Conservation (phyloP, 2,797 vertebrate species). For the Acrossocheilus wenchowensis region DNA sequence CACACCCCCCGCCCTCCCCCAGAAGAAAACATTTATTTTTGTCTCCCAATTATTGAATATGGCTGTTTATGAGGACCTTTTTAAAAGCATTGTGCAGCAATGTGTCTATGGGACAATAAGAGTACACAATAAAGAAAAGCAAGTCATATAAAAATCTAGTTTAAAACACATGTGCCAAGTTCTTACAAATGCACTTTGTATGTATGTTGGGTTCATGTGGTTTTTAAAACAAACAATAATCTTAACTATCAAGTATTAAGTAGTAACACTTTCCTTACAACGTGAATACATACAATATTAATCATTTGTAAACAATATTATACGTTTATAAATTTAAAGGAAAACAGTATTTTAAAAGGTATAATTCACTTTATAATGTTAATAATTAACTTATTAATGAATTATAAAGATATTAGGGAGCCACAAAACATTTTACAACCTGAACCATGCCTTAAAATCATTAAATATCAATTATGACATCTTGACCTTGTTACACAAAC, state of each 20-base stretch:
- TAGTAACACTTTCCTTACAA: not conserved
- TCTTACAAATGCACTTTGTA: not conserved
- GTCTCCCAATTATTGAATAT: not conserved
- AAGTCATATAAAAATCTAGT: not conserved
- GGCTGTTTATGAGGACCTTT: not conserved
- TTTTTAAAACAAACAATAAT: not conserved
- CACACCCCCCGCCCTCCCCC: not conserved
- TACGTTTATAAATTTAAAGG: not conserved
- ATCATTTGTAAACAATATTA: not conserved
- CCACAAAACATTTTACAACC: not conserved
- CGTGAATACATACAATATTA: not conserved
- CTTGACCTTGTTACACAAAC: not conserved
- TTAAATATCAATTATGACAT: not conserved
- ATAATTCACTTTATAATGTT: not conserved
- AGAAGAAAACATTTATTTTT: constrained; percentile 27
- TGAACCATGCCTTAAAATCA: not conserved
- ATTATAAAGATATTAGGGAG: not conserved
- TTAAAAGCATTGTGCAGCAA: not conserved
- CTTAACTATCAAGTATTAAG: not conserved
- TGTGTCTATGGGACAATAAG: not conserved
- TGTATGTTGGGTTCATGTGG: not conserved
- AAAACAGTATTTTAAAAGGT: not conserved
- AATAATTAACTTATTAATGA: not conserved
- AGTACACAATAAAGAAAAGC: not conserved
- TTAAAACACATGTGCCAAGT: not conserved